Percentiles rank a stretch among this genome's conserved stretches.
phyloP scores from a whole-genome alignment of 2,888 invertebrate species.

The Enoplolaimus lenunculus region DNA sequence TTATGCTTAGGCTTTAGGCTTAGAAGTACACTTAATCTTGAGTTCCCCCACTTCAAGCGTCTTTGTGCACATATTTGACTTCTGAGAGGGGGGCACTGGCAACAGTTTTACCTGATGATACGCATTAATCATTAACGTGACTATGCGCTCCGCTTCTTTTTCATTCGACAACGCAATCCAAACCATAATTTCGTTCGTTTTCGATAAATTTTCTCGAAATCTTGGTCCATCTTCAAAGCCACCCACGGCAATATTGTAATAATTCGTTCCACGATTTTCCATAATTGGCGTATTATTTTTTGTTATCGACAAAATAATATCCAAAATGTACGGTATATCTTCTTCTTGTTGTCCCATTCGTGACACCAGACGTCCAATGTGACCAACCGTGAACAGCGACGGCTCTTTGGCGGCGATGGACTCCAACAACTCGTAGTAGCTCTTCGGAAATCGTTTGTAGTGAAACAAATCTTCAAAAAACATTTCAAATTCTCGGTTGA shows the following conservation, averaged over 20 bases:
- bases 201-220: background rate
- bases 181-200: constrained; percentile 3
- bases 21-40: too few relatives aligned
- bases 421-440: constrained; percentile 6
- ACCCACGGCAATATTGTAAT: constrained; percentile 5
- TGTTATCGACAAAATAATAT: constrained; percentile 3
- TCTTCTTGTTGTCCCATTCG: constrained; percentile 18
- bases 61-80: too few relatives aligned
- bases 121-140: constrained; percentile 1
- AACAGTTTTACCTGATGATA: constrained; percentile 5
- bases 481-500: background rate
- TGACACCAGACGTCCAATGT: constrained; percentile 11
- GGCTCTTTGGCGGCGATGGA: background rate
- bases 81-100: too few relatives aligned
- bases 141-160: constrained; percentile 13
- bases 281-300: constrained; percentile 13
- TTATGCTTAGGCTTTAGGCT: too few relatives aligned
- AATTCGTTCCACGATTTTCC: constrained; percentile 4
- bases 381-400: background rate
- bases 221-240: background rate
- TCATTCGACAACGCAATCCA: background rate
- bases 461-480: constrained; percentile 12
- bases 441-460: background rate
- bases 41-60: too few relatives aligned
- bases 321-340: constrained; percentile 7